These are phyloP conservation scores for Stenoptilia bipunctidactyla DNA, from an alignment of 2,888 invertebrate species.

Conservation along the genomic window DNA sequence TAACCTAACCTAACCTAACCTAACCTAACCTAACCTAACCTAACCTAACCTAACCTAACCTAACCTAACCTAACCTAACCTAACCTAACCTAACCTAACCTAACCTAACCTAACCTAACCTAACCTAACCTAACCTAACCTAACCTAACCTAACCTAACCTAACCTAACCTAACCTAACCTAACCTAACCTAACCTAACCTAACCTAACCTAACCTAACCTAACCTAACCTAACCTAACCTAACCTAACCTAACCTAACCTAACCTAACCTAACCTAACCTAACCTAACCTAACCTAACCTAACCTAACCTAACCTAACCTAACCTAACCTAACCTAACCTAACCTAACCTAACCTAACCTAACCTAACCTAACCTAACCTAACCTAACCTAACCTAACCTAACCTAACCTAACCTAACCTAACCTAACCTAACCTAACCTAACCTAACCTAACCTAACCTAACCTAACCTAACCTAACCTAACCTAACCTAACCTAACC, in stretches of 20 bases:
- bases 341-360: slow-evolving; percentile 15
- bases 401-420: slow-evolving; percentile 17
- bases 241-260: slow-evolving; percentile 17
- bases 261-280: slow-evolving; percentile 18
- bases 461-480: slow-evolving; percentile 17
- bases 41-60: slow-evolving; percentile 19
- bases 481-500: slow-evolving; percentile 17
- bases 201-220: slow-evolving; percentile 14
- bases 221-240: slow-evolving; percentile 14
- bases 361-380: slow-evolving; percentile 15
- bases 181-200: slow-evolving; percentile 16
- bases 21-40: slow-evolving; percentile 19
- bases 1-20: slow-evolving; percentile 18
- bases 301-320: slow-evolving; percentile 19
- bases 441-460: slow-evolving; percentile 18
- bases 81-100: slow-evolving; percentile 17
- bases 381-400: slow-evolving; percentile 16
- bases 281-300: slow-evolving; percentile 17
- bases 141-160: slow-evolving; percentile 17
- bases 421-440: slow-evolving; percentile 19
- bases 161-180: slow-evolving; percentile 16
- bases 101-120: slow-evolving; percentile 18
- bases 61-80: slow-evolving; percentile 18
- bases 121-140: slow-evolving; percentile 17
- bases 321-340: slow-evolving; percentile 17